phyloP scores from a whole-genome alignment of 2,113 vertebrate genomes.

The Pteropus alecto region DNA sequence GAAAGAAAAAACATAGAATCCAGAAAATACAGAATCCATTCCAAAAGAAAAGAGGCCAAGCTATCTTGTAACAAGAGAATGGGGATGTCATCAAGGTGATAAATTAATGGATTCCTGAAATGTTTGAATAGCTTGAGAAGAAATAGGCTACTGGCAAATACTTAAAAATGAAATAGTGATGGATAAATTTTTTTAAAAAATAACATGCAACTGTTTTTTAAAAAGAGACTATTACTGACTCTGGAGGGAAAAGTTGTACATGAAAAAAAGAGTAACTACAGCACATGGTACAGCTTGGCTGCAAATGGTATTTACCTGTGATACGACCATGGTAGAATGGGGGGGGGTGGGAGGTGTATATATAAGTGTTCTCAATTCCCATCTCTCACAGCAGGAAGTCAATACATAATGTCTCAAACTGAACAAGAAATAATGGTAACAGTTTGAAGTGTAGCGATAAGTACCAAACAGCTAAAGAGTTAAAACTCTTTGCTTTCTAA shows the following conservation, averaged over 20 bases:
- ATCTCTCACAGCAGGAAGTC: neutral
- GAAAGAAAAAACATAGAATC: neutral
- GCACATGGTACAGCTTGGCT: neutral
- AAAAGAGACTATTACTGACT: neutral
- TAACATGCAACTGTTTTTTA: neutral
- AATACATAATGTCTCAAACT: neutral
- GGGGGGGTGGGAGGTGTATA: rapidly evolving
- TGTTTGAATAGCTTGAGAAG: neutral
- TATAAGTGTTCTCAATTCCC: neutral
- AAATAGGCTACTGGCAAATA: neutral
- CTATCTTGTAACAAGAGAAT: neutral
- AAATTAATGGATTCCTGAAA: neutral
- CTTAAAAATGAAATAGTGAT: neutral
- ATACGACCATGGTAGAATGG: neutral
- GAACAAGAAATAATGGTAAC: neutral
- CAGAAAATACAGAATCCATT: neutral
- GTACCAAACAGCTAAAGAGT: neutral
- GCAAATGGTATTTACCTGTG: neutral
- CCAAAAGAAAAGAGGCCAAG: neutral
- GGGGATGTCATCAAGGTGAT: neutral
- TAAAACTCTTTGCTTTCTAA: neutral
- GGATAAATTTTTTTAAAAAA: neutral
- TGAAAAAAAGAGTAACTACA: neutral
- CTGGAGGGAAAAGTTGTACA: neutral
- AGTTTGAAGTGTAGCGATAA: neutral